A percentile compares a stretch with the other conserved stretches of the same genome.
Evolutionary conservation across 2,113 vertebrate genomes (phyloP).

Genomic region (Tyto alba): DNA sequence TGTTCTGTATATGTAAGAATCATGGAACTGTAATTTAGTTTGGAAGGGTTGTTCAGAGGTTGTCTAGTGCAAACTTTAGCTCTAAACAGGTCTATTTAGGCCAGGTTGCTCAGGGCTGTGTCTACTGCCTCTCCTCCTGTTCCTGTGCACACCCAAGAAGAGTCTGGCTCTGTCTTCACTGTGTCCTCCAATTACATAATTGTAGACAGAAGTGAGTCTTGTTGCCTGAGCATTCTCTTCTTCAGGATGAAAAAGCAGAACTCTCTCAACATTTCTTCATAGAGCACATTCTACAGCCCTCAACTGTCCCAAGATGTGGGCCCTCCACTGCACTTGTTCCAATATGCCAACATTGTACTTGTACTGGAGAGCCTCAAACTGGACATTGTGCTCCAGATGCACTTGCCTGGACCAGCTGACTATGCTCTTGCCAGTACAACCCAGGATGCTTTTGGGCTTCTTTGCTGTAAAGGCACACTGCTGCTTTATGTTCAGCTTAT

Average conservation of each 20-base stretch:
- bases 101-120: background rate
- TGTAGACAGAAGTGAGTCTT: background rate
- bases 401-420: background rate
- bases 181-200: background rate
- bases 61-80: background rate
- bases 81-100: background rate
- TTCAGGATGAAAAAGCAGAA: background rate
- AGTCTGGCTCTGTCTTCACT: background rate
- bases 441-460: background rate
- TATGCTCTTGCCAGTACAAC: background rate
- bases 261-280: background rate
- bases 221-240: background rate
- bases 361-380: background rate
- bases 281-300: background rate
- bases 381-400: background rate
- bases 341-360: background rate
- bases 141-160: background rate
- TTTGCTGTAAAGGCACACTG: background rate
- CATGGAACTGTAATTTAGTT: background rate
- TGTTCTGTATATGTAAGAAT: background rate
- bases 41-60: background rate
- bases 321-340: background rate
- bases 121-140: background rate
- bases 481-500: background rate
- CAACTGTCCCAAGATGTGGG: background rate